Conservation (phyloP, 2,797 vertebrate genomes). For the Bovichtus variegatus region DNA sequence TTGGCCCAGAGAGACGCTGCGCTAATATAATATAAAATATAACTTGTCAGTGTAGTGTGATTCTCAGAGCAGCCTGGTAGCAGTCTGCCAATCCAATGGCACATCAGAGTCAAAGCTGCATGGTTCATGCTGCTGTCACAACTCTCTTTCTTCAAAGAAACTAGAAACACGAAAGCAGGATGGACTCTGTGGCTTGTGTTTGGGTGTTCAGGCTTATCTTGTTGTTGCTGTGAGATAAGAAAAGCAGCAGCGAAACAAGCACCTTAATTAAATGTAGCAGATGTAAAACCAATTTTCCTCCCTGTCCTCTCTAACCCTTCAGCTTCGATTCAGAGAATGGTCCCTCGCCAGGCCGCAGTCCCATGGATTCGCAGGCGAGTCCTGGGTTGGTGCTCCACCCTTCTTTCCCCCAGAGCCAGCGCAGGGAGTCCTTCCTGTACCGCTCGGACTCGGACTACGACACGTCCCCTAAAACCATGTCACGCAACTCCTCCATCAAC, state of each 20-base stretch:
- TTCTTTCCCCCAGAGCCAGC: slow-evolving; percentile 89
- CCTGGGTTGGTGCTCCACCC: slow-evolving; percentile 92
- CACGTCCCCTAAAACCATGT: slow-evolving; percentile 94
- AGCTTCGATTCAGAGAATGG: slow-evolving; percentile 95
- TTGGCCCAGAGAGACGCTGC: slow-evolving; percentile 23
- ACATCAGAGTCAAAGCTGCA: slow-evolving; percentile 50
- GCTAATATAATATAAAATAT: slow-evolving; percentile 40
- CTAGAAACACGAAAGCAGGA: not conserved
- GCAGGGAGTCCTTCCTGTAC: slow-evolving; percentile 95
- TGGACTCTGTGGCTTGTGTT: not conserved
- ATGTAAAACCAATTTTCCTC: slow-evolving; percentile 10
- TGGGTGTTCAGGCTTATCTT: slow-evolving; percentile 1
- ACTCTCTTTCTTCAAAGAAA: slow-evolving; percentile 39
- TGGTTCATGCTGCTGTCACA: slow-evolving; percentile 42
- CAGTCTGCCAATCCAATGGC: slow-evolving; percentile 53
- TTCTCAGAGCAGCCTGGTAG: slow-evolving; percentile 50
- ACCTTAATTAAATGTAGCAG: not conserved
- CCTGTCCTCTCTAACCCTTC: slow-evolving; percentile 22
- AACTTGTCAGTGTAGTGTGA: slow-evolving; percentile 61
- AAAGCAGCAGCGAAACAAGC: not conserved
- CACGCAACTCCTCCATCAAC: slow-evolving; percentile 94
- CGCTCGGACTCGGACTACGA: slow-evolving; percentile 95
- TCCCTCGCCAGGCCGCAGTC: slow-evolving; percentile 91
- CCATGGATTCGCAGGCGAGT: slow-evolving; percentile 94
- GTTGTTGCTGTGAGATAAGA: not conserved